Evolutionary conservation across 2,888 invertebrate species (phyloP), one percentile per base, ranked within the genome.

Genomic region (Drosophila rellima): DNA sequence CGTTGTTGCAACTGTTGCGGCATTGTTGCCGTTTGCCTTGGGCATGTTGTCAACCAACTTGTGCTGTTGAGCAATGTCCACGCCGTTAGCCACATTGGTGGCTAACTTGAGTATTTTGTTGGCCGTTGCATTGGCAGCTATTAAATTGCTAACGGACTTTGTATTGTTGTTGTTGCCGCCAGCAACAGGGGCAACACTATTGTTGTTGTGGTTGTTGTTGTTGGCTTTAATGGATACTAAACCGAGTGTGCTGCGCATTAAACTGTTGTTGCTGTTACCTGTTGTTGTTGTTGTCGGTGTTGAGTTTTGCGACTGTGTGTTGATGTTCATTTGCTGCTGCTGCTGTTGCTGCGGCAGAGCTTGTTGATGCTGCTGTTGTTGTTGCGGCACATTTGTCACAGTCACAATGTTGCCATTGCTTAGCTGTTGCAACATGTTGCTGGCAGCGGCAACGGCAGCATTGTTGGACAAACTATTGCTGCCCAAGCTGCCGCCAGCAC

Each of bases 191-290:
- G 47, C 61, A 69, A 37, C 61, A 62, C 54, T 74, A 31, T 56
- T 69, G 68, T 61, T 69, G 68, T 73, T 72, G 68, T 52, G 52
- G 75, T 67, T 60, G 70, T 66, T 62, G 70, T 76, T 72, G 78
- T 76, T 88, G 75, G 91, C 80, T 83, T 91, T 92, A 77, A 92
- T 92, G 74, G 92, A 92, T 80, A 92, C 91, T 86, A 92, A 90
- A 82, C 92, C 92, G 83, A 92, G 92, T 82, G 91, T 92, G 91
- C 90, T 91, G 84, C 92, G 91, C 87, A 92, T 90, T 87, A 92
- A 85, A 90, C 90, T 92, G 89, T 91, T 89, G 89, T 91, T 91
- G 85, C 79, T 90, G 91, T 91, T 91, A 91, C 91, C 91, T 91
- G 91, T 85, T 84, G 88, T 74, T 73, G 78, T 62, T 54, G 86